Base-by-base conservation (phyloP, 2,888 invertebrate species). In the Nomada ferruginata region DNA sequence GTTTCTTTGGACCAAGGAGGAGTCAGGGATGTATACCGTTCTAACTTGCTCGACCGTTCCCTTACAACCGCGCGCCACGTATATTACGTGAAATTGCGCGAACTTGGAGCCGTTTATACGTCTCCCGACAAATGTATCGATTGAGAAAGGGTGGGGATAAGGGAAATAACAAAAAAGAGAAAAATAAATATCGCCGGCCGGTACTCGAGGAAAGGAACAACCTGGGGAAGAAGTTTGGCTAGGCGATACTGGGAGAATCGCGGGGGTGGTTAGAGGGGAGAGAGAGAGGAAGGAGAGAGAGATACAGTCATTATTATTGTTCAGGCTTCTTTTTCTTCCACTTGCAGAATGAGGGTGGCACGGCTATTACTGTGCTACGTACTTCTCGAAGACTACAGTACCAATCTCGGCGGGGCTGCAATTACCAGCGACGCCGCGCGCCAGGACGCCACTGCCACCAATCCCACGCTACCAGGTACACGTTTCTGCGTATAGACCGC, bases 311-410 rank as follows among this genome's bases (percentile, higher is more conserved):
- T 87, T 87, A 85, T 87, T 87, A 83, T 84, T 83, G 87, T 87
- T 85, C 82, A 85, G 84, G 59, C 76, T 76, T 77, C 81, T 78
- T 81, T 81, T 83, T 76, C 78, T 83, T 85, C 78, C 79, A 78
- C 87, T 91, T 90, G 57, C 88, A 93, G 92, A 90, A 93, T 93
- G 92, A 92, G 92, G 92, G 92, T 92, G 92, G 92, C 92, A 92
- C 91, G 92, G 91, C 89, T 92, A 91, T 92, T 93, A 91, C 89
- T 93, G 90, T 92, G 92, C 92, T 93, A 89, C 90, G 89, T 92
- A 91, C 91, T 92, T 90, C 91, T 92, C 89, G 91, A 91, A 91
- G 91, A 92, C 87, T 91, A 92, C 90, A 90, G 91, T 89, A 90
- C 89, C 90, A 91, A 91, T 88, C 89, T 91, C 83, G 90, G 91